Base-by-base conservation (phyloP, 2,797 vertebrate species). In the Channa striata region DNA sequence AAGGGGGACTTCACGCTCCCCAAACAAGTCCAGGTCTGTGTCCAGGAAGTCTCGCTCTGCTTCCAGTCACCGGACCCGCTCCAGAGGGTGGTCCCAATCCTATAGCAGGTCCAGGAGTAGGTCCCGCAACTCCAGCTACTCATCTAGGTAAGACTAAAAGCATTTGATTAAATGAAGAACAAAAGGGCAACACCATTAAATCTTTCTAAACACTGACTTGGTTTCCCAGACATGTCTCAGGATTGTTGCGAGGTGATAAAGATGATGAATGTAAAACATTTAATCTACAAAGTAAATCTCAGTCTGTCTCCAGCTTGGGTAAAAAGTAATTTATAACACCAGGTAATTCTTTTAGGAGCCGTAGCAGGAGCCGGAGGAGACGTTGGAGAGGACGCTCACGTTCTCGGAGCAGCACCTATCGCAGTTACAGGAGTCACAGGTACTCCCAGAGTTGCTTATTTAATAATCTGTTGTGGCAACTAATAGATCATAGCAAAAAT, bases 401-500 rank as follows among this genome's bases (percentile, higher is more conserved):
- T 47, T 96, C 96, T 37, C 93, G 94, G 11, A 98, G 97, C 52
- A 96, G 96, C 34, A 97, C 96, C n/a, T 96, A 96, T 47, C 88
- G 92, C 56, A 97, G 96, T 49, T 97, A 96, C 85, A 93, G 94
- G 74, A 97, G 96, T 73, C 94, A 88, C 76, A 94, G 94, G 94
- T 93, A 80, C 0, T 5, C 9, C 11, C 3, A 7, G 8, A 72
- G 44, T 48, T 23, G 11, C 44, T 6, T 19, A 19, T 52, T 48
- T 58, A 20, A 40, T 44, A 0, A 48, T 52, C 11, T 25, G 0
- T 0, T 47, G 36, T 14, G 19, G 13, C 21, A 20, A 4, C 21
- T 46, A 19, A 72, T 40, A 25, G 50, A 57, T 56, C 46, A 46
- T 23, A 19, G 11, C 0, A 14, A 34, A 46, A 23, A 6, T 34